Conservation (phyloP, 2,797 vertebrate species). For the Taeniopygia guttata region DNA sequence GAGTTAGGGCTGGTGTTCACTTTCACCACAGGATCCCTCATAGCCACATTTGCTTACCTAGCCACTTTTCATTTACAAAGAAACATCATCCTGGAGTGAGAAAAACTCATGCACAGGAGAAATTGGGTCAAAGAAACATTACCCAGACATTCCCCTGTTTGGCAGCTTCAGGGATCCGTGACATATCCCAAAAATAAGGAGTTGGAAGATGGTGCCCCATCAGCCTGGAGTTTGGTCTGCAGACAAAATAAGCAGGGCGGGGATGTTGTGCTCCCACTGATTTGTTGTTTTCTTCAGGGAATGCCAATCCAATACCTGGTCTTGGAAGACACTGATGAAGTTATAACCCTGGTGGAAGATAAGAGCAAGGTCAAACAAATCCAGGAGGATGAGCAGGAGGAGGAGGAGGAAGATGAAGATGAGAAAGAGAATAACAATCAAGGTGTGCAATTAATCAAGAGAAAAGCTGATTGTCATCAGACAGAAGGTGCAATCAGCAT, state of each 20-base stretch:
- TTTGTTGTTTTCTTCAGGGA: conserved; percentile 65
- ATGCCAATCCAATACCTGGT: conserved; percentile 82
- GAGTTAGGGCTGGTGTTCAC: not conserved
- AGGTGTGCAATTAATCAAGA: conserved; percentile 46
- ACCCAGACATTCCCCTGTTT: not conserved
- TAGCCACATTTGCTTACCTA: not conserved
- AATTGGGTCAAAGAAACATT: not conserved
- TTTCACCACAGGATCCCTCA: not conserved
- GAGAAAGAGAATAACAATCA: conserved; percentile 46
- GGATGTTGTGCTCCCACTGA: not conserved
- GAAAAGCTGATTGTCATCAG: not conserved
- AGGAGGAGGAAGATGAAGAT: conserved; percentile 55
- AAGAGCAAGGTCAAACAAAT: not conserved
- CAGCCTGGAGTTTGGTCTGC: not conserved
- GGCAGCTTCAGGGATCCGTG: not conserved
- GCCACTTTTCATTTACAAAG: not conserved
- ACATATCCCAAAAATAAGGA: not conserved
- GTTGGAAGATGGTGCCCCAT: not conserved
- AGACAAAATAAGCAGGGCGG: not conserved
- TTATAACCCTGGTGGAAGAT: conserved; percentile 79
- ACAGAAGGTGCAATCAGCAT: not conserved
- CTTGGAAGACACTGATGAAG: conserved; percentile 79
- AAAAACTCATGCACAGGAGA: not conserved
- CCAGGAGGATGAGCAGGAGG: conserved; percentile 22
- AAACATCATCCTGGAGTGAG: not conserved